Percentiles rank a stretch among this genome's conserved stretches.
Evolutionary conservation across 2,797 vertebrate species (phyloP).

Genomic region (Hephaestus fuliginosus): DNA sequence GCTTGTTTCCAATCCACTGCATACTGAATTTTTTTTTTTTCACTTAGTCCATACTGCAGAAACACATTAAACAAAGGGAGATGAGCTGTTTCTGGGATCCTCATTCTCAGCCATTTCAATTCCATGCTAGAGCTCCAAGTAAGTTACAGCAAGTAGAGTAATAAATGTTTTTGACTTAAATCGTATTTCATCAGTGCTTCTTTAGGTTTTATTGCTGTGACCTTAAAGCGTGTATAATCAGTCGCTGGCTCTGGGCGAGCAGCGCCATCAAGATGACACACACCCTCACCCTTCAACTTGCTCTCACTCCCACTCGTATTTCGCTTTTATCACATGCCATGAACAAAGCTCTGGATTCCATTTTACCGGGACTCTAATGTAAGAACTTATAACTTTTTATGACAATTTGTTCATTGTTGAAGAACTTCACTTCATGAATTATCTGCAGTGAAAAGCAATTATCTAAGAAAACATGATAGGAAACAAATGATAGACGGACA

Average conservation of each 20-base stretch:
- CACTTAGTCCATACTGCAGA: constrained; percentile 31
- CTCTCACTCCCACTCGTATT: constrained; percentile 62
- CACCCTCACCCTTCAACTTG: constrained; percentile 60
- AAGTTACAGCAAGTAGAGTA: constrained; percentile 63
- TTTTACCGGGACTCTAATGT: constrained; percentile 53
- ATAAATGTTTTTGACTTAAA: constrained; percentile 71
- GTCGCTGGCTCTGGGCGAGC: constrained; percentile 41
- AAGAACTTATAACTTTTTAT: constrained; percentile 72
- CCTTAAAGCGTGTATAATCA: constrained; percentile 72
- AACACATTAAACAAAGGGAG: constrained; percentile 48
- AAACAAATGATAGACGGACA: constrained; percentile 61
- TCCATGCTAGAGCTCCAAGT: constrained; percentile 53
- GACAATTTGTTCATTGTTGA: constrained; percentile 66
- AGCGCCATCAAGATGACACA: constrained; percentile 23
- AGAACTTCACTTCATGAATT: constrained; percentile 64
- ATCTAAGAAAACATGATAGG: constrained; percentile 73
- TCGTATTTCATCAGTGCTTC: constrained; percentile 75
- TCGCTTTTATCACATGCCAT: constrained; percentile 69
- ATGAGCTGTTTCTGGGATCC: constrained; percentile 50
- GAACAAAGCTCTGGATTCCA: constrained; percentile 58
- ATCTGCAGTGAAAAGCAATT: constrained; percentile 71
- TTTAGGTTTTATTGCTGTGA: constrained; percentile 74
- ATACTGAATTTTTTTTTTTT: constrained; percentile 16
- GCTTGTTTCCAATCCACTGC: constrained; percentile 47
- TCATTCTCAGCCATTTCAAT: constrained; percentile 60